Evolutionary conservation across 2,797 vertebrate species (phyloP).

Genomic region (Rhinoraja longicauda): DNA sequence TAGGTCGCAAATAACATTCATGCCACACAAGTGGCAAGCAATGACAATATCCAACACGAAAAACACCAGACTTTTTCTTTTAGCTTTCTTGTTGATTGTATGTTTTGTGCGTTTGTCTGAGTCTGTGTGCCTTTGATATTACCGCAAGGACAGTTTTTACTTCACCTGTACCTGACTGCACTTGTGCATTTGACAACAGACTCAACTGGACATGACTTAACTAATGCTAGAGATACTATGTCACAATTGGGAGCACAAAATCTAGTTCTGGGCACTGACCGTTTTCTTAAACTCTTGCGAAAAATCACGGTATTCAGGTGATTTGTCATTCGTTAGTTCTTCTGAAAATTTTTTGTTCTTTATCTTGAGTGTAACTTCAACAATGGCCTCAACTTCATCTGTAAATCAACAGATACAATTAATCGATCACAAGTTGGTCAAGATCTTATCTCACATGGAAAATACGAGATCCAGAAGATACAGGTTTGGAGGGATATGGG

Average conservation of each 20-base stretch:
- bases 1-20: too few relatives aligned
- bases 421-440: not conserved
- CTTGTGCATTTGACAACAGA: too few relatives aligned
- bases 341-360: fast-evolving
- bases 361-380: not conserved
- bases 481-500: too few relatives aligned
- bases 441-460: not conserved
- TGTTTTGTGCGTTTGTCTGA: too few relatives aligned
- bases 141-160: too few relatives aligned
- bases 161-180: too few relatives aligned
- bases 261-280: not conserved
- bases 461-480: too few relatives aligned
- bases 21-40: too few relatives aligned
- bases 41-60: too few relatives aligned
- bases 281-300: not conserved
- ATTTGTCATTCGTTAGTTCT: not conserved
- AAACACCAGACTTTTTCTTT: too few relatives aligned
- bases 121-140: too few relatives aligned
- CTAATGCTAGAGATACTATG: not conserved
- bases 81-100: too few relatives aligned
- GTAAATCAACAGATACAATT: not conserved
- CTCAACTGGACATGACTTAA: not conserved
- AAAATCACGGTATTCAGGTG: not conserved
- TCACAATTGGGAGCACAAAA: not conserved
- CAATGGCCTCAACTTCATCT: not conserved